Evolutionary conservation across 2,113 vertebrate species (phyloP), one percentile per base, ranked within the genome.

Genomic region (Plecturocebus donacophilus): DNA sequence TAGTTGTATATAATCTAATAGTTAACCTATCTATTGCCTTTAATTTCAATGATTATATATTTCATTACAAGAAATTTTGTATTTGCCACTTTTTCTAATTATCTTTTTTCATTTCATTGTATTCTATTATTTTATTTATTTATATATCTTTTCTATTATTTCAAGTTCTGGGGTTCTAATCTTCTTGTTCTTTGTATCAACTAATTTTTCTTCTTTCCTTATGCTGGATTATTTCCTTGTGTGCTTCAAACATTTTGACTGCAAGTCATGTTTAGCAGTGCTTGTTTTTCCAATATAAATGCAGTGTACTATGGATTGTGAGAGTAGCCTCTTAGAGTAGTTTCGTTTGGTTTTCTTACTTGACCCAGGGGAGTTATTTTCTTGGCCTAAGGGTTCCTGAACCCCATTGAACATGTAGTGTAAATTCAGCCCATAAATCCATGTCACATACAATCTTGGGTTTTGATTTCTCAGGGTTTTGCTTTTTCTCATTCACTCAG

Each of bases 391-490:
- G 3, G 8, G 1, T 58, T 95, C 17, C 7, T 64, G 47, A 54
- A 54, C 8, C 17, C 23, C 71, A 5, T 16, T 75, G 32, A 76
- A 92, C 25, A n/a, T 14, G 3, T 23, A 14, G 11, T 83, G 16
- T 92, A n/a, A 87, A 87, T 42, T 54, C 40, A 90, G 10, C 23
- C 56, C 14, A 7, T 71, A 92, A 96, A n/a, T 64, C 13, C 2
- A 35, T 38, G 17, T 80, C 56, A 77, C 32, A 40, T 54, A 30
- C 5, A 12, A 0, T 75, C 35, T 47, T 87, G 80, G 45, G 70
- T 86, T 97, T 94, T 86, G 91, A 77, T 86, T 86, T 86, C 42
- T 92, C 32, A 70, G 38, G 35, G 32, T 77, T 93, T 95, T 64
- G n/a, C 61, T 92, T 87, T 87, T 71, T 71, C 73, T 82, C 66